Percentiles rank a stretch among this genome's conserved stretches.
Evolutionary conservation across 2,888 invertebrate genomes (phyloP).

Genomic region (Pediacus dermestoides): DNA sequence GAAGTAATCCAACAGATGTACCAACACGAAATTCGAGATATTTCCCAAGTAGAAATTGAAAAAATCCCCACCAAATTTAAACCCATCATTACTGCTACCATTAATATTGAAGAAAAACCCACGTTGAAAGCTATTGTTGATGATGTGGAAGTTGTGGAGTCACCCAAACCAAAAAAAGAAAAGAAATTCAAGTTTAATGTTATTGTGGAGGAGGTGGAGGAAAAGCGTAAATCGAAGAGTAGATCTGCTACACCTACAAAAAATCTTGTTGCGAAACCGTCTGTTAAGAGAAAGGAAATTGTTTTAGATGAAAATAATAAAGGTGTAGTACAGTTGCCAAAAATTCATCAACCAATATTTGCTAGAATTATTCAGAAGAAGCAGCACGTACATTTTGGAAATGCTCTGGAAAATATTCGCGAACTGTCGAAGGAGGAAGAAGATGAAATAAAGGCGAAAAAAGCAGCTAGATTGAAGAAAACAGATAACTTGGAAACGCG

Average conservation of each 20-base stretch:
- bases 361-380: slow-evolving; percentile 35
- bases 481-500: too few relatives aligned
- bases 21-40: slow-evolving; percentile 41
- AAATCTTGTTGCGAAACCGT: slow-evolving; percentile 1
- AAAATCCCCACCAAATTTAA: slow-evolving; percentile 52
- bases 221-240: slow-evolving; percentile 12
- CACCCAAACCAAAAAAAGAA: slow-evolving; percentile 41
- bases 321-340: slow-evolving; percentile 30
- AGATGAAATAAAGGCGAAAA: slow-evolving; percentile 37
- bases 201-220: slow-evolving; percentile 40
- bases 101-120: slow-evolving; percentile 51
- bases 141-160: slow-evolving; percentile 60
- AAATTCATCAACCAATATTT: slow-evolving; percentile 29
- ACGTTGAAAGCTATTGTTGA: slow-evolving; percentile 56
- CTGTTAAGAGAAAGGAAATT: slow-evolving; percentile 8
- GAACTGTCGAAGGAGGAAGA: slow-evolving; percentile 36
- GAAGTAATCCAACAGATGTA: slow-evolving; percentile 20
- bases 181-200: slow-evolving; percentile 46
- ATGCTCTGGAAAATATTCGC: slow-evolving; percentile 23
- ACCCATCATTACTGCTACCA: slow-evolving; percentile 55
- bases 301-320: slow-evolving; percentile 18
- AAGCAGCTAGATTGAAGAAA: slow-evolving; percentile 4
- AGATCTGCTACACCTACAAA: slow-evolving; percentile 11
- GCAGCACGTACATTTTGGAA: slow-evolving; percentile 22
- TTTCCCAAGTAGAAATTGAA: slow-evolving; percentile 52